Percentiles rank a stretch among this genome's conserved stretches.
Evolutionary conservation across 2,888 invertebrate species (phyloP).

Genomic region (Pandemis corylana): DNA sequence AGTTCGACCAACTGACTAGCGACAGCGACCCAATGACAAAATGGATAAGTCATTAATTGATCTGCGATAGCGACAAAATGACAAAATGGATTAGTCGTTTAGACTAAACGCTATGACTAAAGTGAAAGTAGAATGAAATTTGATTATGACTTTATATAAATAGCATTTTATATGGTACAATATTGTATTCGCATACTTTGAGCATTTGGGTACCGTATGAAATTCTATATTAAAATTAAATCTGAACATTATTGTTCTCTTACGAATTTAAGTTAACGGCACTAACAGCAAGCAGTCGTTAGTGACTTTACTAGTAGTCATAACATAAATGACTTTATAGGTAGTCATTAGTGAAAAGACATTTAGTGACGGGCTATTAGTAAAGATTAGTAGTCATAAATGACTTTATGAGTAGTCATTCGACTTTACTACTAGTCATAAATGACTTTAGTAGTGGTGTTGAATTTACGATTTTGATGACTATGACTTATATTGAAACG

Average conservation of each 20-base stretch:
- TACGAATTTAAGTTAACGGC: not conserved
- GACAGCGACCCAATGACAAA: constrained; percentile 2
- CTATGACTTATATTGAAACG: constrained; percentile 22
- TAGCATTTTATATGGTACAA: not conserved
- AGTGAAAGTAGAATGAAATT: constrained; percentile 23
- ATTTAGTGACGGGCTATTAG: not conserved
- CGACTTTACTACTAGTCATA: constrained; percentile 1
- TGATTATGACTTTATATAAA: constrained; percentile 9
- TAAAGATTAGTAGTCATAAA: not conserved
- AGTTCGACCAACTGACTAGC: constrained; percentile 72
- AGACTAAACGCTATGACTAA: constrained; percentile 9
- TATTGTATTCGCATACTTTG: not conserved
- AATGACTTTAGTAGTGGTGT: not conserved
- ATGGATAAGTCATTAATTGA: not conserved
- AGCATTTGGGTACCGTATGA: not conserved
- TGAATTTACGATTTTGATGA: not conserved
- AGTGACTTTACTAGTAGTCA: constrained; percentile 1
- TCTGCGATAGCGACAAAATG: no score
- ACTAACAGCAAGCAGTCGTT: not conserved
- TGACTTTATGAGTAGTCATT: not conserved
- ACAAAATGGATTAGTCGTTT: not conserved
- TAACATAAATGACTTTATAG: constrained; percentile 5
- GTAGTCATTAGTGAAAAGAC: not conserved
- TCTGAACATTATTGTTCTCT: not conserved
- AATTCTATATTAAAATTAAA: not conserved